Evolutionary conservation across 1,140 invertebrate genomes (phyloP).

Genomic region (Drosophila navojoa): DNA sequence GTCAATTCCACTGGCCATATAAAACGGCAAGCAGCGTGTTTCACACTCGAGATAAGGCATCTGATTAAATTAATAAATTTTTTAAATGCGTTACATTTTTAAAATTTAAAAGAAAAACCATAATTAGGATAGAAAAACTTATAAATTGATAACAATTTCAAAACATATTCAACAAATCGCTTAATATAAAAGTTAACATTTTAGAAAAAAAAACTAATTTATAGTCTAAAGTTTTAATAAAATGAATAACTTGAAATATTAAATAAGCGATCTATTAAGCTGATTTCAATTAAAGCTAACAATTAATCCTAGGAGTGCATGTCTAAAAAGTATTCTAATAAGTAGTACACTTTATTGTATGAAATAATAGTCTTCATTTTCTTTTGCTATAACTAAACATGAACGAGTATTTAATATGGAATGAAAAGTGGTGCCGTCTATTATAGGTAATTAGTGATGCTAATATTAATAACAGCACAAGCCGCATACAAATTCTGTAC

Average conservation of each 20-base stretch:
- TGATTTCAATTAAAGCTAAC: not conserved
- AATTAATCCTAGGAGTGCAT: not conserved
- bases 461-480: too few species aligned
- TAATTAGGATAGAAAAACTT: conserved; percentile 23
- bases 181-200: not conserved
- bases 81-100: conserved; percentile 12
- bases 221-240: not conserved
- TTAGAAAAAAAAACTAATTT: not conserved
- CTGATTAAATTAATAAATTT: conserved; percentile 51
- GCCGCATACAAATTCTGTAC: too few species aligned
- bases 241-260: too few species aligned
- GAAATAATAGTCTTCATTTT: too few species aligned
- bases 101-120: conserved; percentile 47
- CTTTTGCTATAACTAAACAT: too few species aligned
- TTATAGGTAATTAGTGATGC: too few species aligned
- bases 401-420: too few species aligned
- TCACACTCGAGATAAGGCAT: conserved; percentile 71
- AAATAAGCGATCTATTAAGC: not conserved
- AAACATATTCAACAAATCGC: conserved; percentile 10
- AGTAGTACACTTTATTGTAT: too few species aligned
- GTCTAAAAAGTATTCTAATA: not conserved
- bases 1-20: conserved; percentile 75
- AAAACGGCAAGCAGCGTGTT: conserved; percentile 69
- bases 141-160: conserved; percentile 9
- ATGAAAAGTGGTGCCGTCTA: too few species aligned